Conservation (phyloP, 2,888 invertebrate species). For the Parthenolecanium corni region DNA sequence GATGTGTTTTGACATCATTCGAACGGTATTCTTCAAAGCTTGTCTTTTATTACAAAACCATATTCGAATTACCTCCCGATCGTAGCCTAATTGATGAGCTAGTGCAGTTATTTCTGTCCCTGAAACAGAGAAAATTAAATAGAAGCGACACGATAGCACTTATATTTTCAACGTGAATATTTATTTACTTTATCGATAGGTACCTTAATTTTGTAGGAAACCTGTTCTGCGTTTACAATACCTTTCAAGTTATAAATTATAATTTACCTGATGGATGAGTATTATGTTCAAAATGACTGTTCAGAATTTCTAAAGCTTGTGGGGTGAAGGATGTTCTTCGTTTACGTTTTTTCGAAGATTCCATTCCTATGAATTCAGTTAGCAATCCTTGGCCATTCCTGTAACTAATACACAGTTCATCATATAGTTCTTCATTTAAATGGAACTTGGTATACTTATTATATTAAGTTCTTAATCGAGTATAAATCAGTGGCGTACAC, state of each 20-base stretch:
- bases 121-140: constrained; percentile 40
- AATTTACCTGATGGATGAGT: constrained; percentile 95
- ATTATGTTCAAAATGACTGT: constrained; percentile 90
- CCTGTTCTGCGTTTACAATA: too few species aligned
- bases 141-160: too few species aligned
- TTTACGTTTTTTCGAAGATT: constrained; percentile 93
- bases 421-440: neutral
- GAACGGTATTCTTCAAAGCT: constrained; percentile 92
- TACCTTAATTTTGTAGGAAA: too few species aligned
- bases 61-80: constrained; percentile 93
- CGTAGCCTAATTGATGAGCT: constrained; percentile 90
- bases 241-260: too few species aligned
- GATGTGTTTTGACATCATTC: constrained; percentile 37
- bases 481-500: too few species aligned
- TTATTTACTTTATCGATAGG: too few species aligned
- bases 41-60: constrained; percentile 99
- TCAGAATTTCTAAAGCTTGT: constrained; percentile 84
- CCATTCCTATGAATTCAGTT: constrained; percentile 60
- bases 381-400: constrained; percentile 44
- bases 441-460: too few species aligned
- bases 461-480: too few species aligned
- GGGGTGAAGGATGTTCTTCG: constrained; percentile 94
- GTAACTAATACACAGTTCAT: constrained; percentile 2
- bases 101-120: constrained; percentile 93
- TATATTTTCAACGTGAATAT: too few species aligned